Conservation (phyloP, 2,888 invertebrate genomes). For the Bedellia somnulentella region DNA sequence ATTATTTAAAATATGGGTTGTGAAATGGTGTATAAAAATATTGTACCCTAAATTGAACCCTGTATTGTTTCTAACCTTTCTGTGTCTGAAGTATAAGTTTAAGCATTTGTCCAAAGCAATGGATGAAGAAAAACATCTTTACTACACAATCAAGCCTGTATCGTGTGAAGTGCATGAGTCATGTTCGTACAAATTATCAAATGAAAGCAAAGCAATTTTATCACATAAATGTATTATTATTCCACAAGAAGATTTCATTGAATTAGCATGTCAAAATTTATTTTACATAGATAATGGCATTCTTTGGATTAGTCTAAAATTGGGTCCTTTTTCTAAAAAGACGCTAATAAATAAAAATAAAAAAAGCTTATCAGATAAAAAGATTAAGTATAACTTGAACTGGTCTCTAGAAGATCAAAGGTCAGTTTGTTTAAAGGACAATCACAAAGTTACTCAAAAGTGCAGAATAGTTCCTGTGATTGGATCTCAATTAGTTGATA, state of each 20-base stretch:
- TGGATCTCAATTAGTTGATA: slow-evolving; percentile 25
- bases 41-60: slow-evolving; percentile 49
- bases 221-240: slow-evolving; percentile 38
- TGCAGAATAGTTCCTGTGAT: slow-evolving; percentile 37
- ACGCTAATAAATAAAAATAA: slow-evolving; percentile 18
- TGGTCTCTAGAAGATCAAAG: slow-evolving; percentile 36
- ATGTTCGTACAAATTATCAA: slow-evolving; percentile 22
- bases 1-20: slow-evolving; percentile 35
- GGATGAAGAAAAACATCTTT: no score
- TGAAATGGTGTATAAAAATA: slow-evolving; percentile 47
- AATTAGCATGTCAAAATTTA: slow-evolving; percentile 42
- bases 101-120: slow-evolving; percentile 20
- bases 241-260: slow-evolving; percentile 35
- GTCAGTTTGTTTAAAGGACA: slow-evolving; percentile 27
- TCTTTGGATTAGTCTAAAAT: slow-evolving; percentile 38
- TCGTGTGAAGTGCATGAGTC: slow-evolving; percentile 21
- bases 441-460: slow-evolving; percentile 19
- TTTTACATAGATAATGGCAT: slow-evolving; percentile 47
- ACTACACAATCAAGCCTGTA: slow-evolving; percentile 26
- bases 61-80: slow-evolving; percentile 37
- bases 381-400: slow-evolving; percentile 25
- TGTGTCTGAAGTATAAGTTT: slow-evolving; percentile 32
- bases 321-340: slow-evolving; percentile 24
- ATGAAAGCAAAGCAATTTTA: slow-evolving; percentile 25
- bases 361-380: slow-evolving; percentile 13